These are phyloP conservation scores for Drosophila monieri DNA, from an alignment of 2,888 invertebrate species.

Conservation along the genomic window DNA sequence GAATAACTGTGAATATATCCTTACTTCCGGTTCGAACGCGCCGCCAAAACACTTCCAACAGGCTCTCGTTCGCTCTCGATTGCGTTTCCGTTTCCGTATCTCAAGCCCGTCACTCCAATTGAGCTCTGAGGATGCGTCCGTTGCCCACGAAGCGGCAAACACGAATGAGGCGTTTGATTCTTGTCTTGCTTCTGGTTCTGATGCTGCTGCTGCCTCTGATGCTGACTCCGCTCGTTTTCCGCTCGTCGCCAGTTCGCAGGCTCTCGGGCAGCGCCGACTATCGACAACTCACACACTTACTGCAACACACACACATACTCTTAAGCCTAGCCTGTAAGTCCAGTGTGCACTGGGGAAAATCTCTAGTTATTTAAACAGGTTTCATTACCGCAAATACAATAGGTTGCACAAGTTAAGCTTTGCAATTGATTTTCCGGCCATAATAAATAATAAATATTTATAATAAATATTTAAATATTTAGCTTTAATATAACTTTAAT, in stretches of 20 bases:
- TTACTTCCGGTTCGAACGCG: conserved; percentile 71
- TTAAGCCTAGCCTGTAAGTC: conserved; percentile 3
- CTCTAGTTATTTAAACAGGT: not conserved
- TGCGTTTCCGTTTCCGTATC: conserved; percentile 30
- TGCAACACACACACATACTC: not conserved
- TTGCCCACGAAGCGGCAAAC: conserved; percentile 63
- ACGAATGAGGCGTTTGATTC: conserved; percentile 63
- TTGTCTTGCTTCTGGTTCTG: conserved; percentile 28
- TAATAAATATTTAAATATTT: too few species aligned
- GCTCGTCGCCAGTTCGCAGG: conserved; percentile 43
- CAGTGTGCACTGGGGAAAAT: conserved; percentile 18
- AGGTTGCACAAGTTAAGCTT: not conserved
- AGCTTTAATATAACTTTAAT: too few species aligned
- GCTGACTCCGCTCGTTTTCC: conserved; percentile 37
- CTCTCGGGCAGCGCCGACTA: conserved; percentile 54
- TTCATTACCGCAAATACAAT: not conserved
- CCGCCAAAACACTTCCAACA: conserved; percentile 33
- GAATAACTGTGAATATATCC: conserved; percentile 52
- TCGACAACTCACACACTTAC: conserved; percentile 17
- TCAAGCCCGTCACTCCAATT: conserved; percentile 24
- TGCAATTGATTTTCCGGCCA: too few species aligned
- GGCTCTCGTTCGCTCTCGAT: conserved; percentile 19
- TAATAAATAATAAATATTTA: too few species aligned
- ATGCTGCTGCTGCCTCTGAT: conserved; percentile 27
- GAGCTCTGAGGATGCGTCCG: conserved; percentile 61